Conservation (phyloP, 1,140 invertebrate species). For the Belonocnema kinseyi region DNA sequence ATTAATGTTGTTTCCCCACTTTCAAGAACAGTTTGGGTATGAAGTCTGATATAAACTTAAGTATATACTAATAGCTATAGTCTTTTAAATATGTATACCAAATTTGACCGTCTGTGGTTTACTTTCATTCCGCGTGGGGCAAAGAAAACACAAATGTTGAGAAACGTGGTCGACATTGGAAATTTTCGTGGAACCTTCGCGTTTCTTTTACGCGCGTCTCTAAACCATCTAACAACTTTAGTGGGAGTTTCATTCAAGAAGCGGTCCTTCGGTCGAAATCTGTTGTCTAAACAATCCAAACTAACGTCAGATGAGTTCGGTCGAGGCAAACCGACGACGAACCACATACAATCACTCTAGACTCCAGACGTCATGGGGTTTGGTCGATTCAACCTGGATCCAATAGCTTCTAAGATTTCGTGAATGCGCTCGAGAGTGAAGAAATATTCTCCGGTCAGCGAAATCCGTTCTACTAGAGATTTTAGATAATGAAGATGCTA, state of each 20-base stretch:
- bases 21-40: too few relatives aligned
- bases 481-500: constrained; percentile 19
- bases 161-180: constrained; percentile 43
- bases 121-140: not conserved
- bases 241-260: constrained; percentile 14
- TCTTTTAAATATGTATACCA: not conserved
- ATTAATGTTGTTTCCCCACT: not conserved
- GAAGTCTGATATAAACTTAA: not conserved
- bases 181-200: constrained; percentile 41
- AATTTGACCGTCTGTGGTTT: not conserved
- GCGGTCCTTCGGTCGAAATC: constrained; percentile 9
- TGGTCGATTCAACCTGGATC: constrained; percentile 21
- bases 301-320: constrained; percentile 51
- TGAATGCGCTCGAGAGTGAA: constrained; percentile 12
- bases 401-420: constrained; percentile 26
- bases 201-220: constrained; percentile 33
- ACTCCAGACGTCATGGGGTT: constrained; percentile 43
- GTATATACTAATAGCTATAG: not conserved
- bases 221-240: constrained; percentile 37
- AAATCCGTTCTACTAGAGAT: constrained; percentile 24
- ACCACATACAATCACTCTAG: constrained; percentile 51
- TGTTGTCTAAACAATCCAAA: constrained; percentile 56
- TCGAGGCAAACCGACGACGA: constrained; percentile 39
- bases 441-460: constrained; percentile 24
- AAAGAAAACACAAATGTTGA: constrained; percentile 1